Evolutionary conservation across 2,113 vertebrate genomes (phyloP).

Genomic region (Hyperoodon ampullatus): DNA sequence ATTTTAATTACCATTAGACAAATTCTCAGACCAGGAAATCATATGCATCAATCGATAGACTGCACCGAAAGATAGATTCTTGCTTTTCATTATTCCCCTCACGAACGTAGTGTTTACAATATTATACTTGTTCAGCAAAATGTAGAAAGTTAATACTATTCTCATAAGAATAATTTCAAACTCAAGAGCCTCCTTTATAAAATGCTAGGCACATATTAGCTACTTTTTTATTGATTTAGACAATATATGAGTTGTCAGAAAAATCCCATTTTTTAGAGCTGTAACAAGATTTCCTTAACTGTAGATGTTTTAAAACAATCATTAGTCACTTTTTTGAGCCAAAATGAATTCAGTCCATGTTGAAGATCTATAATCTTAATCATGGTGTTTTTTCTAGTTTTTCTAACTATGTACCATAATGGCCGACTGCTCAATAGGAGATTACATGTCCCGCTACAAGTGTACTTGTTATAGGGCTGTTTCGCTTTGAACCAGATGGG

Average conservation of each 20-base stretch:
- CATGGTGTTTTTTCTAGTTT: background rate
- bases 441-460: slow-evolving; percentile 12
- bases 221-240: slow-evolving; percentile 72
- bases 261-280: slow-evolving; percentile 56
- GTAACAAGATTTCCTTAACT: slow-evolving; percentile 55
- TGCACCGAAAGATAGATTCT: slow-evolving; percentile 49
- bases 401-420: slow-evolving; percentile 45
- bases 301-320: slow-evolving; percentile 59
- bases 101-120: slow-evolving; percentile 8
- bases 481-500: background rate
- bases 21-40: slow-evolving; percentile 51
- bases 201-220: slow-evolving; percentile 36
- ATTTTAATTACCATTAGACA: slow-evolving; percentile 67
- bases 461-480: background rate
- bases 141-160: slow-evolving; percentile 49
- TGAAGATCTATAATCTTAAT: slow-evolving; percentile 61
- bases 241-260: slow-evolving; percentile 62
- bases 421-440: background rate
- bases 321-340: slow-evolving; percentile 48
- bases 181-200: slow-evolving; percentile 36
- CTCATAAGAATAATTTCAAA: slow-evolving; percentile 60
- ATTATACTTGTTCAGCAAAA: slow-evolving; percentile 62
- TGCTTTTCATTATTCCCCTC: slow-evolving; percentile 54
- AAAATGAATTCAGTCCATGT: slow-evolving; percentile 51
- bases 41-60: slow-evolving; percentile 39